Evolutionary conservation across 1,140 invertebrate genomes (phyloP).

Genomic region (Achatina immaculata): DNA sequence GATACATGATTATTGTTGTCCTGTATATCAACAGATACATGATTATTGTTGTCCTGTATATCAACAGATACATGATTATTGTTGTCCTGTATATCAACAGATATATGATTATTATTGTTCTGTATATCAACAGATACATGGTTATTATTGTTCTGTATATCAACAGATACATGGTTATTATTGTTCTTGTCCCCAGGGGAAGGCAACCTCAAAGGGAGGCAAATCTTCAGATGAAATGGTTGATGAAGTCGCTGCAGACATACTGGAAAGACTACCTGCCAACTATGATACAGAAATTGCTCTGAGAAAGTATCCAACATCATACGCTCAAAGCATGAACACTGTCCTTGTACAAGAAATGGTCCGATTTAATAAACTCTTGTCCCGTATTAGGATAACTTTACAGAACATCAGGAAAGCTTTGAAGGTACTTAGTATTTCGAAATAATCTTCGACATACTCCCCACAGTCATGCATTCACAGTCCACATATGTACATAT

Average conservation of each 20-base stretch:
- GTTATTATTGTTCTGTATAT: too few relatives aligned
- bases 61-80: too few relatives aligned
- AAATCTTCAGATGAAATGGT: conserved; percentile 31
- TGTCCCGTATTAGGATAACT: conserved; percentile 62
- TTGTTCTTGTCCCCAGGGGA: too few relatives aligned
- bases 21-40: too few relatives aligned
- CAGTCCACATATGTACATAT: too few relatives aligned
- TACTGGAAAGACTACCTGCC: conserved; percentile 67
- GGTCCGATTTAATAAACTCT: conserved; percentile 72
- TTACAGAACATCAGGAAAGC: conserved; percentile 71
- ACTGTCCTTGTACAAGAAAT: conserved; percentile 72
- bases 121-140: too few relatives aligned
- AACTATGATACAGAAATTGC: conserved; percentile 69
- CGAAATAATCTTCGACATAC: neutral
- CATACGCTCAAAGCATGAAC: conserved; percentile 71
- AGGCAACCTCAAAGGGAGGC: conserved; percentile 3
- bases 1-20: too few relatives aligned
- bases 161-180: too few relatives aligned
- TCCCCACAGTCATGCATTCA: too few relatives aligned
- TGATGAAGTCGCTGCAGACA: conserved; percentile 26
- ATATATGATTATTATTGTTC: too few relatives aligned
- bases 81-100: too few relatives aligned
- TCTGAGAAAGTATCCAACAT: conserved; percentile 67
- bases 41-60: too few relatives aligned
- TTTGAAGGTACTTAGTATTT: conserved; percentile 75